Evolutionary conservation across 37 sponge, comb jelly and placozoan species (phyloP), one percentile per base, ranked within the genome.

Genomic region (Crambe crambe): DNA sequence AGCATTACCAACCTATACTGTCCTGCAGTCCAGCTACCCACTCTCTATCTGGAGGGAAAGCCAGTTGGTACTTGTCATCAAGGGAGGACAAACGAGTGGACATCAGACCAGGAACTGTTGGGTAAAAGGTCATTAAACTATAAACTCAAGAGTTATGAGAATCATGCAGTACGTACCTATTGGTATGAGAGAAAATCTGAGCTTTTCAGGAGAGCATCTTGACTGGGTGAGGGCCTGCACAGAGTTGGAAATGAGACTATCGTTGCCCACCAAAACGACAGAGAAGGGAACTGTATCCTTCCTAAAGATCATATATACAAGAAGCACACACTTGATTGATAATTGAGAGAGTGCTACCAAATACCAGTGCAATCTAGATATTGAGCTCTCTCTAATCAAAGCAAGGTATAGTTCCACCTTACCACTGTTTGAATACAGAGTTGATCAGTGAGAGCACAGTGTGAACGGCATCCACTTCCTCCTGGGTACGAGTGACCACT

Each of bases 151-250:
- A n/a, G n/a, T n/a, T n/a, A n/a, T n/a, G n/a, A n/a, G n/a, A n/a
- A n/a, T n/a, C n/a, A n/a, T n/a, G n/a, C n/a, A n/a, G n/a, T 20
- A 56, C 72, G 59, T 56, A 86, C 86, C 72, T 22, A 80, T 86
- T 12, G 86, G 80, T 12, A 86, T 35, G 54, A 75, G 5, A 37
- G 72, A 34, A 37, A 86, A 74, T 2, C 43, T n/a, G 26, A 85
- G 85, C 35, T 37, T n/a, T 1, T 77, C 72, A 35, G 74, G 58
- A 1, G 66, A 1, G 23, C 66, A 75, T 21, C 25, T 75, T 47
- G 68, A 42, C 2, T 61, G 41, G 29, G 60, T 61, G 56, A 79
- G 18, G 20, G 74, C 86, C 68, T 79, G 80, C 17, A 73, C 42
- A 0, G 74, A 63, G 30, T 51, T 43, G 0, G 86, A 73, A 25